A percentile compares a stretch with the other conserved stretches of the same genome.
Evolutionary conservation across 2,888 invertebrate species (phyloP).

Genomic region (Zygogramma bicolorata): DNA sequence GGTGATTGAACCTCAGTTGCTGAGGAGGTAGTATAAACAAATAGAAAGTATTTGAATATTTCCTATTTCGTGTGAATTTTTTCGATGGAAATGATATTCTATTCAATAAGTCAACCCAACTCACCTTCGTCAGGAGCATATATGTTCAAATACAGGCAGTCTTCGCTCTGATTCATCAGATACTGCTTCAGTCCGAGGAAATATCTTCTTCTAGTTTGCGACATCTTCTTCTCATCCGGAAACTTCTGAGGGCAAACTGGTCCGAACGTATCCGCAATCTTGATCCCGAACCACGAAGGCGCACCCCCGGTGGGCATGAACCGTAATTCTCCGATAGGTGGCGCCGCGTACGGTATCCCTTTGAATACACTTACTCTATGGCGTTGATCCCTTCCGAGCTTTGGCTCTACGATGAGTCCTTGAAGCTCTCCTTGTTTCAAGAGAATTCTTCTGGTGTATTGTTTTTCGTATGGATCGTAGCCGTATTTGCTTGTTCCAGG

Average conservation of each 20-base stretch:
- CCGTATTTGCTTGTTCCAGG: slow-evolving; percentile 29
- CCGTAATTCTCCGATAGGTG: slow-evolving; percentile 78
- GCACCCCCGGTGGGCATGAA: slow-evolving; percentile 76
- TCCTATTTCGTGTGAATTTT: neutral
- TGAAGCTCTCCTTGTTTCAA: slow-evolving; percentile 78
- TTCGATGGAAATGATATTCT: no score
- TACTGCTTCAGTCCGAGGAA: slow-evolving; percentile 80
- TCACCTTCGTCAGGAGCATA: slow-evolving; percentile 77
- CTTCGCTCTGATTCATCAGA: slow-evolving; percentile 80
- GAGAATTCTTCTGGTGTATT: slow-evolving; percentile 57
- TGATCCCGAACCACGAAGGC: slow-evolving; percentile 81
- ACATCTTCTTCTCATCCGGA: slow-evolving; percentile 76
- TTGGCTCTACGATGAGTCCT: slow-evolving; percentile 77
- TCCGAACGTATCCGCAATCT: slow-evolving; percentile 77
- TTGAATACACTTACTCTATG: slow-evolving; percentile 80
- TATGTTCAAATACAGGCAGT: slow-evolving; percentile 93
- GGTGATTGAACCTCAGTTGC: no score
- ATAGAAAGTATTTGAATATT: neutral
- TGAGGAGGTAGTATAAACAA: neutral
- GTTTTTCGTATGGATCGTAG: slow-evolving; percentile 40
- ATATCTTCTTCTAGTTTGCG: slow-evolving; percentile 77
- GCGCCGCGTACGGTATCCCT: slow-evolving; percentile 86
- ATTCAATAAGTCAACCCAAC: no score
- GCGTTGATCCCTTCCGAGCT: slow-evolving; percentile 71
- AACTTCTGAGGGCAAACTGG: slow-evolving; percentile 90